Evolutionary conservation across 2,113 vertebrate species (phyloP), one percentile per base, ranked within the genome.

Genomic region (Oryzias celebensis): DNA sequence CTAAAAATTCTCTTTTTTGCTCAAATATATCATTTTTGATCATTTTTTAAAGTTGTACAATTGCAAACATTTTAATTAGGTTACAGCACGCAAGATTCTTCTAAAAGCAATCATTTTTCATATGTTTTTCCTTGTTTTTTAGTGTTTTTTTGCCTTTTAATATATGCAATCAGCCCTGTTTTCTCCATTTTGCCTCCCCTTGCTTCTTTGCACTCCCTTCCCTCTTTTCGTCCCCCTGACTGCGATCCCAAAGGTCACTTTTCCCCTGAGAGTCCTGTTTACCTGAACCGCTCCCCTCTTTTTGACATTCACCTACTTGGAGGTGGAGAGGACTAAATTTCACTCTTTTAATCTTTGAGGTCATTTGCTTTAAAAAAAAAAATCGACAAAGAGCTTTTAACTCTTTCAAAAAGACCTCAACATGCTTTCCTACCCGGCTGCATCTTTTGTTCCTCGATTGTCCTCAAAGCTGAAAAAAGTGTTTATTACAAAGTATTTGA

Each of bases 221-320:
- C 7, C n/a, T 48, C 63, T 36, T 64, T 49, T 55, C 36, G 45
- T 71, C 83, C 84, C 83, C 84, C 84, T 82, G 62, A 76, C 88
- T 87, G 86, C 16, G 83, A 82, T 76, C 75, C 65, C 78, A 86
- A 88, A 89, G 83, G 86, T 87, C 88, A 87, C 56, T 49, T 70
- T 65, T 80, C 86, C 88, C 84, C 86, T 61, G 80, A 81, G 85
- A 86, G 80, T 41, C 75, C 76, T 88, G 85, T 86, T 83, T 83
- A 78, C 83, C 80, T 83, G 75, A 77, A 75, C 69, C n/a, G 26
- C 81, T 77, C 71, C 73, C 82, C 72, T 69, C 73, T 59, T 75
- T 81, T 44, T 87, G 80, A 82, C 84, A 85, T 85, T 84, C 80
- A 44, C 67, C 71, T 80, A 70, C 78, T 82, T 86, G 78, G 80